These are phyloP conservation scores for Cathartes aura DNA, from an alignment of 2,113 vertebrate genomes.

Conservation along the genomic window DNA sequence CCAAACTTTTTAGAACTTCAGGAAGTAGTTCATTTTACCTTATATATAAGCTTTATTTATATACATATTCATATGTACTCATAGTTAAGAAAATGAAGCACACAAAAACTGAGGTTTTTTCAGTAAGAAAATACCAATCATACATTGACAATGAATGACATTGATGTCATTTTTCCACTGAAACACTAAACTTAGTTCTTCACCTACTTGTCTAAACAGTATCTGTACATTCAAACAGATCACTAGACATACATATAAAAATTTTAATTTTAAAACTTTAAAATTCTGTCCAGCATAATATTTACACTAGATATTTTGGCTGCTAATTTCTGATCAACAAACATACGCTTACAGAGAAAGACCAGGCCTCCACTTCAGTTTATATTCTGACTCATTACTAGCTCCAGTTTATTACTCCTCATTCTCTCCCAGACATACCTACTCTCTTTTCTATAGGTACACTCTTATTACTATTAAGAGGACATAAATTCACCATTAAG, in stretches of 20 bases:
- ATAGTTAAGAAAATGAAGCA: background rate
- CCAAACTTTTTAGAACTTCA: background rate
- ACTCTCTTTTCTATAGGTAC: background rate
- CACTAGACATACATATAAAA: background rate
- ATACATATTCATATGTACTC: background rate
- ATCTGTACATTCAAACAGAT: background rate
- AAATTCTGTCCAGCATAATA: background rate
- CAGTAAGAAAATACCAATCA: background rate
- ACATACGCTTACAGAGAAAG: background rate
- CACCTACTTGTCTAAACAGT: background rate
- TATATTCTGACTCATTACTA: background rate
- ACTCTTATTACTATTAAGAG: background rate
- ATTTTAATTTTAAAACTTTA: background rate
- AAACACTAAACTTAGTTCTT: background rate
- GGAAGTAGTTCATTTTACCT: background rate
- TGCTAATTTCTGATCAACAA: background rate
- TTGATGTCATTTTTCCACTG: background rate
- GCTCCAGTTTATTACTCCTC: background rate
- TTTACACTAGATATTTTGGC: background rate
- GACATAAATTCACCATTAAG: background rate
- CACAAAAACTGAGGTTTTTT: background rate
- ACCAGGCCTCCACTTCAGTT: background rate
- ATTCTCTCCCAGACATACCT: background rate
- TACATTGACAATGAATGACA: rapidly evolving
- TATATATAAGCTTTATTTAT: background rate